These are phyloP conservation scores for Synergus laeviventris DNA, from an alignment of 2,888 invertebrate species.

Conservation along the genomic window DNA sequence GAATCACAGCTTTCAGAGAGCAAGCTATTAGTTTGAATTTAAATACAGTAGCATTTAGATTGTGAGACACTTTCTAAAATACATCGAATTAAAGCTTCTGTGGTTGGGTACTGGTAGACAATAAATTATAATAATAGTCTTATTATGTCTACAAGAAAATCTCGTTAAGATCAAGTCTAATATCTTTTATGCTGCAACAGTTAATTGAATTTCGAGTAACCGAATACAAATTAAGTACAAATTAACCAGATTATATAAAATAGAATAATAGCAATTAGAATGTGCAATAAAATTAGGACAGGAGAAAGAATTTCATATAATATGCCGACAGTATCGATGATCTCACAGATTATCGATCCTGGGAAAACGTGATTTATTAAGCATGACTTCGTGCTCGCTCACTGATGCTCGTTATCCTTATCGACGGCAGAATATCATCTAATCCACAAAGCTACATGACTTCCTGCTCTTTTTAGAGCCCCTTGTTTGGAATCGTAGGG, in stretches of 20 bases:
- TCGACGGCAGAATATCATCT: constrained; percentile 65
- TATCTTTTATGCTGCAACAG: constrained; percentile 21
- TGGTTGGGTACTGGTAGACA: constrained; percentile 21
- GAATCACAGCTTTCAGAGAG: background rate
- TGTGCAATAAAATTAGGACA: constrained; percentile 36
- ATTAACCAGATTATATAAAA: no score
- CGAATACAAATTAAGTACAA: constrained; percentile 34
- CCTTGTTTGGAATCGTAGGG: background rate
- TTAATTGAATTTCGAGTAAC: constrained; percentile 28
- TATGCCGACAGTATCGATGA: constrained; percentile 56
- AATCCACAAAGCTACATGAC: constrained; percentile 51
- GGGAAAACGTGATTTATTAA: constrained; percentile 71
- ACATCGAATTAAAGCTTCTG: constrained; percentile 34
- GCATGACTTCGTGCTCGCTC: constrained; percentile 59
- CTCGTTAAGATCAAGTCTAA: constrained; percentile 29
- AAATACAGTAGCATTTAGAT: constrained; percentile 22
- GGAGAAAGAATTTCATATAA: constrained; percentile 35
- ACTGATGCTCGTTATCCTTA: constrained; percentile 66
- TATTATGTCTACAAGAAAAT: constrained; percentile 38
- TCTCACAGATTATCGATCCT: constrained; percentile 63
- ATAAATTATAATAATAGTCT: constrained; percentile 40
- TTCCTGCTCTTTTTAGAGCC: constrained; percentile 47
- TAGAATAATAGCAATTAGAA: constrained; percentile 37
- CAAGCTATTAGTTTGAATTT: constrained; percentile 27
- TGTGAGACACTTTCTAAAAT: constrained; percentile 26